Evolutionary conservation across 2,113 vertebrate species (phyloP).

Genomic region (Thoracochromis brauschi): DNA sequence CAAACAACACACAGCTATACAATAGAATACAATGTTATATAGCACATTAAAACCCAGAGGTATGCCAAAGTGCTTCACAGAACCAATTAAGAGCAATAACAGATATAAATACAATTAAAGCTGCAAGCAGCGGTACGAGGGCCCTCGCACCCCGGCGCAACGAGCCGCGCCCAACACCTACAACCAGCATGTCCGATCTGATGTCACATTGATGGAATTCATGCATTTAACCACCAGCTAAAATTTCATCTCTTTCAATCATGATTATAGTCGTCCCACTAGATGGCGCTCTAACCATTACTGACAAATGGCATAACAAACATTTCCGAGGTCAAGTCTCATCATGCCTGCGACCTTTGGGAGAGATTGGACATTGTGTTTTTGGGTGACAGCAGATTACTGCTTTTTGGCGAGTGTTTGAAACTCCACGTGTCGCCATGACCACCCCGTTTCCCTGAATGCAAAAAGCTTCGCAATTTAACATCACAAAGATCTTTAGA

Average conservation of each 20-base stretch:
- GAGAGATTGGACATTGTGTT: too few species aligned
- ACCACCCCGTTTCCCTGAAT: too few species aligned
- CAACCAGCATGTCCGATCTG: not conserved
- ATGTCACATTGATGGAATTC: not conserved
- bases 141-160: not conserved
- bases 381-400: too few species aligned
- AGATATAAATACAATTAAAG: not conserved
- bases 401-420: too few species aligned
- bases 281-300: too few species aligned
- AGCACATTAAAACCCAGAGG: not conserved
- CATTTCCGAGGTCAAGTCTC: too few species aligned
- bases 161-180: not conserved
- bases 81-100: not conserved
- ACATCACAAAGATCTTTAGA: too few species aligned
- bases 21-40: not conserved
- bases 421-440: too few species aligned
- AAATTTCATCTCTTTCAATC: not conserved
- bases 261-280: too few species aligned
- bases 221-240: not conserved
- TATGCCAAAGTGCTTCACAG: not conserved
- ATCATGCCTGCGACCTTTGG: too few species aligned
- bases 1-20: not conserved
- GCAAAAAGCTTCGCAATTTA: too few species aligned
- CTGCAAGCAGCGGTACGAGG: fast-evolving
- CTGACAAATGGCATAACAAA: too few species aligned